Conservation (phyloP, 1,140 invertebrate genomes). For the Drosophila micromelanica region DNA sequence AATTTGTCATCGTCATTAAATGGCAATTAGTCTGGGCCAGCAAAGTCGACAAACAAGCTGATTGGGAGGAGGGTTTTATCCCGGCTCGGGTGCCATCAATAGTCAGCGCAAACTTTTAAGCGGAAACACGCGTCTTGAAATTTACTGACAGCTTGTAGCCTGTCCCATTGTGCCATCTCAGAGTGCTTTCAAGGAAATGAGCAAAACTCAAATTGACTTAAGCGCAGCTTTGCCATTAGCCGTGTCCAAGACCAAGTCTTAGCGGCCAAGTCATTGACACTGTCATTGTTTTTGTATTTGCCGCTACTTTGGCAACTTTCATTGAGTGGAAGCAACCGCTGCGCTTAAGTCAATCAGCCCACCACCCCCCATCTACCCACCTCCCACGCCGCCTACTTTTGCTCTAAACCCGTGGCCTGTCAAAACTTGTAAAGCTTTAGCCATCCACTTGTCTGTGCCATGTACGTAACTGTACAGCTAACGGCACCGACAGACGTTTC, state of each 20-base stretch:
- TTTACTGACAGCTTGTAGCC: conserved; percentile 14
- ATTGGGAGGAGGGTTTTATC: conserved; percentile 20
- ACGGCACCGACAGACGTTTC: background rate
- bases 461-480: conserved; percentile 13
- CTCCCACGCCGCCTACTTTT: background rate
- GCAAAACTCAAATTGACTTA: conserved; percentile 69
- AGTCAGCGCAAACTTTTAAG: conserved; percentile 60
- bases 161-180: background rate
- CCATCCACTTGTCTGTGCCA: conserved; percentile 3
- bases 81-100: background rate
- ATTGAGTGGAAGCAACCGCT: conserved; percentile 51
- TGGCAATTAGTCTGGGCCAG: conserved; percentile 60
- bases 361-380: background rate
- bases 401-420: conserved; percentile 23
- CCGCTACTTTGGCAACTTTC: conserved; percentile 40
- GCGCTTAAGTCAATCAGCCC: conserved; percentile 58
- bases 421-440: conserved; percentile 42
- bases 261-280: conserved; percentile 64
- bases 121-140: conserved; percentile 71
- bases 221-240: conserved; percentile 61
- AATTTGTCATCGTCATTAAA: conserved; percentile 74
- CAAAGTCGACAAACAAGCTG: conserved; percentile 49
- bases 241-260: conserved; percentile 18
- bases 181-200: conserved; percentile 28
- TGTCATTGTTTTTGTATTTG: conserved; percentile 19